Base-by-base conservation (phyloP, 2,888 invertebrate genomes). In the Glaucopsyche alexis region DNA sequence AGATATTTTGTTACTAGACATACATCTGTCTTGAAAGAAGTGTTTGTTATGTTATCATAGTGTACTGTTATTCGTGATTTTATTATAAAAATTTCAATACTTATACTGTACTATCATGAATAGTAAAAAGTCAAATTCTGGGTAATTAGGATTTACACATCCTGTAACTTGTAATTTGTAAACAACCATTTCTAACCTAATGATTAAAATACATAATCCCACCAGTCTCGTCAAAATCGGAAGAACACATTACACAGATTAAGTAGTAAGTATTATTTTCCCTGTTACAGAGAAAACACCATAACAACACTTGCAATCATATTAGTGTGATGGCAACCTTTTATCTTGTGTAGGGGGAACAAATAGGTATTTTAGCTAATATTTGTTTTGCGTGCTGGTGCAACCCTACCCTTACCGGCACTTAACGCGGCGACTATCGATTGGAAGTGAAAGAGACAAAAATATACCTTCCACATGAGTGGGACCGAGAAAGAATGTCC, bases 391-490 rank as follows among this genome's bases (percentile, higher is more conserved):
- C 47, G 49, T 45, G 47, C 69, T 29, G 78, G 81, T 77, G 82
- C 78, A 75, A 81, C 85, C 75, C 77, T 74, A 75, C 76, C 76
- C 75, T 79, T 76, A 75, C 75, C 74, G 73, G 73, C 76, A 60
- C 19, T 47, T 29, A 47, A 49, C 69, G 49, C 16, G 69, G 16
- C 66, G 40, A n/a, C 9, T 87, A 90, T 91, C 87, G 90, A 92
- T 91, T 88, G 87, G 84, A 77, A 86, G 75, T 73, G 77, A 82
- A 90, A 79, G 80, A 76, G 89, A 89, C 77, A 72, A 73, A 74
- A 50, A 3, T 73, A 84, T 75, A 8, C 64, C 49, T 70, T 49
- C 7, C 73, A 60, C 67, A 49, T 45, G 65, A 3, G 77, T 38
- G 38, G 71, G 80, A 89, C 55, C 52, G 83, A 77, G 88, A 87